These are phyloP conservation scores for Myrmecobius fasciatus DNA, from an alignment of 2,113 vertebrate genomes.

Conservation along the genomic window DNA sequence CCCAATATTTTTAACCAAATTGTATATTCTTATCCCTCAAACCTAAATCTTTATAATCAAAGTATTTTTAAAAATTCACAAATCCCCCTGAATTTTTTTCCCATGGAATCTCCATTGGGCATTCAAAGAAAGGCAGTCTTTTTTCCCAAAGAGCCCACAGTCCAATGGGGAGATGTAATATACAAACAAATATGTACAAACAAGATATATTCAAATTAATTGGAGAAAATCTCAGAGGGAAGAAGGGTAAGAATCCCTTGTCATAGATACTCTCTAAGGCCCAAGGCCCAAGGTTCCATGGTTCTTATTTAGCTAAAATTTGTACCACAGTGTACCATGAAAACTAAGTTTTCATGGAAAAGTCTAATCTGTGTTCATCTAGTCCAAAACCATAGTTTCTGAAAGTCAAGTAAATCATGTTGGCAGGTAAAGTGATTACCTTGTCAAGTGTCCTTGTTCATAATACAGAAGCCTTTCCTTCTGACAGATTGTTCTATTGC, in stretches of 20 bases:
- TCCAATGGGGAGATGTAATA: no score
- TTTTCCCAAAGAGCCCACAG: no score
- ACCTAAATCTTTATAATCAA: not conserved
- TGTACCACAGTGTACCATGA: not conserved
- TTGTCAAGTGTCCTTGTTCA: not conserved
- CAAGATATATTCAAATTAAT: no score
- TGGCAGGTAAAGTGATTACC: not conserved
- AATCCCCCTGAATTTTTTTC: not conserved
- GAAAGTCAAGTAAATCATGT: not conserved
- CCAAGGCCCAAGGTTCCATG: not conserved
- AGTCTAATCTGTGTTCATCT: not conserved
- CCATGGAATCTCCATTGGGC: not conserved
- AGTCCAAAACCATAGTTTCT: not conserved
- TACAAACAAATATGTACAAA: no score
- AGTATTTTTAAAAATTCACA: not conserved
- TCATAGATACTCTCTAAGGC: not conserved
- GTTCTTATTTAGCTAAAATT: not conserved
- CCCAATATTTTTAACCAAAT: no score
- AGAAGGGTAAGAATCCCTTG: not conserved
- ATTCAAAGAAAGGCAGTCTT: no score
- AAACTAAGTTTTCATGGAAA: not conserved
- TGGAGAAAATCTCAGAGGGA: no score
- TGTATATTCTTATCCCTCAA: no score
- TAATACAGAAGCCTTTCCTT: conserved; percentile 26
- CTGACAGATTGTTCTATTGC: not conserved